Percentiles rank a stretch among this genome's conserved stretches.
phyloP scores from a whole-genome alignment of 2,888 invertebrate genomes.

The Hypselothyrea guttata region DNA sequence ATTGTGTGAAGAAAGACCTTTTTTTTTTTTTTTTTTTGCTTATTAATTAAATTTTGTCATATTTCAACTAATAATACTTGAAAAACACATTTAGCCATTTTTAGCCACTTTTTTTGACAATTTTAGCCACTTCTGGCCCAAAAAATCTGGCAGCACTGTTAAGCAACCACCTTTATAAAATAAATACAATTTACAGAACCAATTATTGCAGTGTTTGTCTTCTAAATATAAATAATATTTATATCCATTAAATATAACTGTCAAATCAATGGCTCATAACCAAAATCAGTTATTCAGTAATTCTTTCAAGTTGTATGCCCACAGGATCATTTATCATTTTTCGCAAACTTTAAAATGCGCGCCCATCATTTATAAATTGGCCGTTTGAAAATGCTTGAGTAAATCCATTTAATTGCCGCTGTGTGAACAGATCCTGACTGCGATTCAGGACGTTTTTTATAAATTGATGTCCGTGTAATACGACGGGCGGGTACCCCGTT shows the following conservation, averaged over 20 bases:
- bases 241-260: background rate
- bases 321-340: conserved; percentile 56
- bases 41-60: no score
- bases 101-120: no score
- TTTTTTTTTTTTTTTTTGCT: no score
- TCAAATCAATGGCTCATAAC: background rate
- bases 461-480: conserved; percentile 67
- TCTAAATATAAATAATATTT: no score
- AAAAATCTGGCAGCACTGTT: no score
- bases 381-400: conserved; percentile 66
- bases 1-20: no score
- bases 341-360: conserved; percentile 38
- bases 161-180: no score
- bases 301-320: conserved; percentile 28
- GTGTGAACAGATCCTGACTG: conserved; percentile 3
- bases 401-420: conserved; percentile 73
- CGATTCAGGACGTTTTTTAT: conserved; percentile 28
- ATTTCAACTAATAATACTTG: no score
- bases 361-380: conserved; percentile 76
- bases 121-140: no score
- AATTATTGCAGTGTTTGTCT: no score
- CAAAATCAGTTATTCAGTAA: conserved; percentile 7
- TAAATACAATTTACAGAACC: no score
- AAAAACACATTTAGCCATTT: no score
- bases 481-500: conserved; percentile 56